These are phyloP conservation scores for Nephrotoma guestfalica DNA, from an alignment of 2,888 invertebrate genomes.

Conservation along the genomic window DNA sequence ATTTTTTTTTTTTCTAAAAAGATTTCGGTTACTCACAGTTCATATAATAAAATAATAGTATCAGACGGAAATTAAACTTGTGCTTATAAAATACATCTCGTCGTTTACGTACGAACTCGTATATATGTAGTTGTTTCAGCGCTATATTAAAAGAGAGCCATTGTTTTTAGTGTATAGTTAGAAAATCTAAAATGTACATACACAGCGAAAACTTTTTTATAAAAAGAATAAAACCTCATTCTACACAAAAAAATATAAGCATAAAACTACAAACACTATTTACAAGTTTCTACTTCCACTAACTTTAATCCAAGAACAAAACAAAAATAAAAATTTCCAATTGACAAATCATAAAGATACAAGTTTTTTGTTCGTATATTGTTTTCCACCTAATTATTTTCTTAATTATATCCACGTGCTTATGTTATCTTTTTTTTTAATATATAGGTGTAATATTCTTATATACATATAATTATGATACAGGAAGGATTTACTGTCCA, in stretches of 20 bases:
- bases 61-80: background rate
- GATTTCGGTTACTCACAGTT: background rate
- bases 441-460: constrained; percentile 4
- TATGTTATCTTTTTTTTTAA: background rate
- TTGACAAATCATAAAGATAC: constrained; percentile 2
- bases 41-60: background rate
- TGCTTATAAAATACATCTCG: background rate
- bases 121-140: background rate
- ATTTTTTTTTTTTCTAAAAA: background rate
- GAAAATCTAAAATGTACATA: background rate
- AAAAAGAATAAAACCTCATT: background rate
- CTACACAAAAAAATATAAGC: background rate
- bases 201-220: background rate
- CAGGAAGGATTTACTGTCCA: constrained; percentile 5
- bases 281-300: background rate
- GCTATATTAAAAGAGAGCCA: background rate
- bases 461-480: background rate
- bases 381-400: constrained; percentile 1
- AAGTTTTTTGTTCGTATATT: background rate
- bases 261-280: background rate
- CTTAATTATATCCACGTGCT: constrained; percentile 6
- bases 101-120: background rate
- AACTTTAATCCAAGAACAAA: background rate
- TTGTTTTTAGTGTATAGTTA: background rate
- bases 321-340: background rate